Conservation (phyloP, 2,797 vertebrate genomes). For the Liparis tanakae region DNA sequence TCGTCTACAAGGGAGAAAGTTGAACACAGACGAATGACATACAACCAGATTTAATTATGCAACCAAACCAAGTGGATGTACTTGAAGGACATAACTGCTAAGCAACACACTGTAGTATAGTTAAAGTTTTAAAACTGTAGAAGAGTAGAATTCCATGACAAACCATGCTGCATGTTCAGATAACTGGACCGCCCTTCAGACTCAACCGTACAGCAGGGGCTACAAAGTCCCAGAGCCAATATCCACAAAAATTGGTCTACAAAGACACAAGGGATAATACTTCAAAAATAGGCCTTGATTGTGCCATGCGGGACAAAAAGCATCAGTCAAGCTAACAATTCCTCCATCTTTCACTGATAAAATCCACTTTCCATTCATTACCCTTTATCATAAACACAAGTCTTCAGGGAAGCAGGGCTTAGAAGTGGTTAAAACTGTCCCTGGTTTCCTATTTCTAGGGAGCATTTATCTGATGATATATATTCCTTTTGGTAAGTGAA, state of each 20-base stretch:
- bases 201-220: slow-evolving; percentile 59
- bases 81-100: background rate
- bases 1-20: background rate
- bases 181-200: slow-evolving; percentile 43
- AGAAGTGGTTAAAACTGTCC: slow-evolving; percentile 83
- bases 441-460: slow-evolving; percentile 81
- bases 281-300: slow-evolving; percentile 82
- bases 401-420: slow-evolving; percentile 75
- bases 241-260: slow-evolving; percentile 73
- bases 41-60: background rate
- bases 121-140: slow-evolving; percentile 20
- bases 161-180: slow-evolving; percentile 40
- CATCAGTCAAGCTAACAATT: slow-evolving; percentile 81
- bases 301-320: slow-evolving; percentile 80
- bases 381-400: slow-evolving; percentile 80
- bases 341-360: slow-evolving; percentile 82
- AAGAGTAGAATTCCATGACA: slow-evolving; percentile 40
- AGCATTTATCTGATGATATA: slow-evolving; percentile 85
- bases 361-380: slow-evolving; percentile 86
- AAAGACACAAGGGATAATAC: slow-evolving; percentile 72
- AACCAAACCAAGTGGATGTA: background rate
- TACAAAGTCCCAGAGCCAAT: slow-evolving; percentile 75
- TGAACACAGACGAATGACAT: background rate
- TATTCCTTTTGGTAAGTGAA: slow-evolving; percentile 83
- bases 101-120: background rate